These are phyloP conservation scores for Ceuthmochares aereus DNA, from an alignment of 2,113 vertebrate species.

Conservation along the genomic window DNA sequence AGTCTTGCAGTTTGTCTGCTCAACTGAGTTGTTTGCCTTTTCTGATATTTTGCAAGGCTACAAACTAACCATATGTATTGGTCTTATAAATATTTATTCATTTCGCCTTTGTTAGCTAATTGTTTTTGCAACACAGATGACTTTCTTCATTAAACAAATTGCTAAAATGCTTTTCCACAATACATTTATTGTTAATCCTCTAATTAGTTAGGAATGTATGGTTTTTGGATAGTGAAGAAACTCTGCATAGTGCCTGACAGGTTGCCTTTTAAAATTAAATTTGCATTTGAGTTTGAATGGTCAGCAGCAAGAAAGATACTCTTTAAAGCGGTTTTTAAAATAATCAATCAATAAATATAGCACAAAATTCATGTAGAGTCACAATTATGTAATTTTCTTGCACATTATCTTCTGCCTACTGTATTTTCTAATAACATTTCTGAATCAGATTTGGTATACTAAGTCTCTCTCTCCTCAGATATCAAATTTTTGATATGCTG, in stretches of 20 bases:
- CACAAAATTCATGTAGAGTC: background rate
- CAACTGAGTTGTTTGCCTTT: background rate
- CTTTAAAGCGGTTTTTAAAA: background rate
- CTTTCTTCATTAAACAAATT: slow-evolving; percentile 52
- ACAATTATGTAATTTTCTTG: background rate
- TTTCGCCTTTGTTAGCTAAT: slow-evolving; percentile 43
- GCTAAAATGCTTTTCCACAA: slow-evolving; percentile 19
- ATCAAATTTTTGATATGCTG: background rate
- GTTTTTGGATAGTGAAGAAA: background rate
- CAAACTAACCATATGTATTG: background rate
- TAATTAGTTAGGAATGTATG: slow-evolving; percentile 7
- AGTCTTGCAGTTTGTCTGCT: background rate
- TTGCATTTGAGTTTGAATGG: background rate
- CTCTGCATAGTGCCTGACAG: background rate
- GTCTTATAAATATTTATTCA: slow-evolving; percentile 48
- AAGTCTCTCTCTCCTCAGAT: background rate
- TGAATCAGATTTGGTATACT: background rate
- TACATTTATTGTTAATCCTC: slow-evolving; percentile 28
- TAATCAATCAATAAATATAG: background rate
- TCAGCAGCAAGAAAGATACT: background rate
- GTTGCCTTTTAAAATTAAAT: slow-evolving; percentile 19
- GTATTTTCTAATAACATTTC: background rate
- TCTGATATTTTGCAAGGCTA: slow-evolving; percentile 29
- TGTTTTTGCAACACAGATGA: slow-evolving; percentile 29
- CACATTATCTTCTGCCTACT: background rate